A percentile compares a stretch with the other conserved stretches of the same genome.
These are phyloP conservation scores for Hermaeophaga mercurialis DNA, from an alignment of 2,888 invertebrate genomes.

Conservation along the genomic window DNA sequence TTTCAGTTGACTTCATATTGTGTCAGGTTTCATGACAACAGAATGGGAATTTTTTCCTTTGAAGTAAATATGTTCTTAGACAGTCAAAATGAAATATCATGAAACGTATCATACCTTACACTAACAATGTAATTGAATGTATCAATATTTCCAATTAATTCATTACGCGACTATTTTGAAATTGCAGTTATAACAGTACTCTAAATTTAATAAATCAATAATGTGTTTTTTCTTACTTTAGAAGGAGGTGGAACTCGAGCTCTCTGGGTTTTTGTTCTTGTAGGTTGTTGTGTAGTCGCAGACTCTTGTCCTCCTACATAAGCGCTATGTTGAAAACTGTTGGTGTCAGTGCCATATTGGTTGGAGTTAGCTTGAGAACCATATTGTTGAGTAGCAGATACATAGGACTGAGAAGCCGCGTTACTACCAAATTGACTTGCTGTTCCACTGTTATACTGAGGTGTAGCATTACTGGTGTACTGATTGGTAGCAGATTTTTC, in stretches of 20 bases:
- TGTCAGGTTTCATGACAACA: too few relatives aligned
- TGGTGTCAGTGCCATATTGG: slow-evolving; percentile 20
- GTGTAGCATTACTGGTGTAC: slow-evolving; percentile 22
- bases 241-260: slow-evolving; percentile 84
- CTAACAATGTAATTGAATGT: too few relatives aligned
- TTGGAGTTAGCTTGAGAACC: slow-evolving; percentile 36
- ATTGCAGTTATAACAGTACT: background rate
- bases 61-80: too few relatives aligned
- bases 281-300: slow-evolving; percentile 51
- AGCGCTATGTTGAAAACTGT: slow-evolving; percentile 20
- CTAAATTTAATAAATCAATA: too few relatives aligned
- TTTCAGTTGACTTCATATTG: too few relatives aligned
- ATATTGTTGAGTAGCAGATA: slow-evolving; percentile 31
- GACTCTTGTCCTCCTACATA: slow-evolving; percentile 37
- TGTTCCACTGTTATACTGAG: slow-evolving; percentile 34
- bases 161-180: too few relatives aligned
- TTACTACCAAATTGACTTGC: slow-evolving; percentile 22
- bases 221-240: slow-evolving; percentile 71
- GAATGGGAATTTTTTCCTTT: too few relatives aligned
- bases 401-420: slow-evolving; percentile 41
- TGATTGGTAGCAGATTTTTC: slow-evolving; percentile 19
- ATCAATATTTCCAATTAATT: too few relatives aligned
- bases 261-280: slow-evolving; percentile 68
- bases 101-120: too few relatives aligned
- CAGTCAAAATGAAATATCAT: too few relatives aligned